These are phyloP conservation scores for Apocheima hispidaria DNA, from an alignment of 2,888 invertebrate genomes.

Conservation along the genomic window DNA sequence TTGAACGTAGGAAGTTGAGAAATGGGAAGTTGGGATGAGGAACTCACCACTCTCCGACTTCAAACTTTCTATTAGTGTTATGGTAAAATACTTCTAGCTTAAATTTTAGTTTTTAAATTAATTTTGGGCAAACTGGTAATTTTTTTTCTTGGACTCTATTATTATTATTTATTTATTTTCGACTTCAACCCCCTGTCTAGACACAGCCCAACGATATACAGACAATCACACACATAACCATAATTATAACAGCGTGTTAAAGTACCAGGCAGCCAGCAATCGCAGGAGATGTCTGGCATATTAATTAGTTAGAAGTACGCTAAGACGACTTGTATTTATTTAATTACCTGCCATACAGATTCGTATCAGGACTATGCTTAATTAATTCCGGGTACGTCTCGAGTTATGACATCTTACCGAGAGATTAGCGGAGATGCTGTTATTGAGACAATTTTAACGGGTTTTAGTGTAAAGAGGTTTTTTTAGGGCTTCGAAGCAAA, in stretches of 20 bases:
- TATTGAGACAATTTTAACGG: not conserved
- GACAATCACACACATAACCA: slow-evolving; percentile 66
- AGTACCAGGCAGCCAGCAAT: slow-evolving; percentile 67
- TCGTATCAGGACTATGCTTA: slow-evolving; percentile 74
- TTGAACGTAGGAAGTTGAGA: no score
- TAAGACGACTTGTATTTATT: slow-evolving; percentile 77
- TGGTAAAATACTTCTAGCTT: no score
- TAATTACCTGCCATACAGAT: slow-evolving; percentile 81
- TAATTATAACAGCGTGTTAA: slow-evolving; percentile 77
- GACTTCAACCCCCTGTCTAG: slow-evolving; percentile 1
- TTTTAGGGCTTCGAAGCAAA: no score
- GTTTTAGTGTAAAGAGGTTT: no score
- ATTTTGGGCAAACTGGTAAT: no score
- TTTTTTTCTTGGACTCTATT: not conserved
- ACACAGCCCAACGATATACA: slow-evolving; percentile 51
- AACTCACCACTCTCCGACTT: no score
- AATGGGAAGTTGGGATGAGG: no score
- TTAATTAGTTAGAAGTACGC: slow-evolving; percentile 73
- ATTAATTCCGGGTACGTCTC: slow-evolving; percentile 76
- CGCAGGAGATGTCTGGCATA: slow-evolving; percentile 80
- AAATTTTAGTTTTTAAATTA: no score
- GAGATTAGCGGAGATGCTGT: slow-evolving; percentile 26
- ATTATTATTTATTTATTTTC: no score
- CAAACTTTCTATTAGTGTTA: no score
- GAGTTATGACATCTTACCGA: slow-evolving; percentile 49